Percentiles rank a stretch among this genome's conserved stretches.
These are phyloP conservation scores for Papilio demoleus DNA, from an alignment of 2,888 invertebrate genomes.

Conservation along the genomic window DNA sequence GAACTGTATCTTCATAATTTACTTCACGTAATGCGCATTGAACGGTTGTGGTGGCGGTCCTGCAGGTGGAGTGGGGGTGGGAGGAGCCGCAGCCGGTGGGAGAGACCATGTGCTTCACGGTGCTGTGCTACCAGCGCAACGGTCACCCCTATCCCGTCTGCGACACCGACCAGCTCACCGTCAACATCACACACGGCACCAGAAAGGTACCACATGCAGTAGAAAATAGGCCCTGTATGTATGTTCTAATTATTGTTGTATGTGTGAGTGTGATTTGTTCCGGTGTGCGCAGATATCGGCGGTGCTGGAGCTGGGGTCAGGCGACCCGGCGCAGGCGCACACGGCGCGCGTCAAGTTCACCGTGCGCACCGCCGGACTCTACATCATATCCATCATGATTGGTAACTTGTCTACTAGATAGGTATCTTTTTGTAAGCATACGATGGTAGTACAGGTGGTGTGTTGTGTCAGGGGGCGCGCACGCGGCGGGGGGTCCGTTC, in stretches of 20 bases:
- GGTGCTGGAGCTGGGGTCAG: constrained; percentile 94
- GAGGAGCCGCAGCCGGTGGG: constrained; percentile 94
- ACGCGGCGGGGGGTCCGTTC: constrained; percentile 94
- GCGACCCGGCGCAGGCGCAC: constrained; percentile 93
- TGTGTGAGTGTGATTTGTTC: background rate
- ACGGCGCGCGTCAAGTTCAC: constrained; percentile 95
- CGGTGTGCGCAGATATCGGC: constrained; percentile 86
- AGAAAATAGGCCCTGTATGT: background rate
- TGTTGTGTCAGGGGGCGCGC: constrained; percentile 83
- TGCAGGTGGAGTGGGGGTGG: constrained; percentile 93
- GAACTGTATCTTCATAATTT: too few relatives aligned
- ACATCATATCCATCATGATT: constrained; percentile 93
- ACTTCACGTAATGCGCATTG: too few relatives aligned
- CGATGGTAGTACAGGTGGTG: background rate
- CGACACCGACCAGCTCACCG: constrained; percentile 94
- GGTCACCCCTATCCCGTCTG: constrained; percentile 97
- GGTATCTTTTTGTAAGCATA: background rate
- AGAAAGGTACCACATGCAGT: constrained; percentile 83
- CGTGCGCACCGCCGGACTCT: constrained; percentile 94
- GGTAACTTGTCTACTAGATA: constrained; percentile 61
- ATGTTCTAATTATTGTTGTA: background rate
- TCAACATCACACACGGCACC: constrained; percentile 93
- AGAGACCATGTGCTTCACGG: constrained; percentile 95
- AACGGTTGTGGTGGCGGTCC: background rate
- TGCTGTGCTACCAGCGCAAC: constrained; percentile 95